These are phyloP conservation scores for Drosophila limbata DNA, from an alignment of 2,888 invertebrate species.

Conservation along the genomic window DNA sequence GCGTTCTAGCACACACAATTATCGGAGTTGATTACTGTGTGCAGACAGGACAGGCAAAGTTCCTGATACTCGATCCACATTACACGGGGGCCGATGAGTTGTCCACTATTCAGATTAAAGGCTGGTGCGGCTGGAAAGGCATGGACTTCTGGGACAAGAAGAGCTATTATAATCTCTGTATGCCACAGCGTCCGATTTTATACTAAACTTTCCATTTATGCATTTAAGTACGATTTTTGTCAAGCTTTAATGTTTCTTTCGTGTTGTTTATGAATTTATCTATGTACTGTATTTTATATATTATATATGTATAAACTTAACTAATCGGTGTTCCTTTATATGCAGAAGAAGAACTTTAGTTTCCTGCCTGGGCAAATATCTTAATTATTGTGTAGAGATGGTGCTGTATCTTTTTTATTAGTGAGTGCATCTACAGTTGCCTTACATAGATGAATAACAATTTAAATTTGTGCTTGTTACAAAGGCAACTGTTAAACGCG, in stretches of 20 bases:
- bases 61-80: constrained; percentile 99
- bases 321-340: not conserved
- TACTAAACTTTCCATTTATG: constrained; percentile 69
- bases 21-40: constrained; percentile 96
- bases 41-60: constrained; percentile 92
- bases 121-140: constrained; percentile 99
- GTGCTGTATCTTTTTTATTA: constrained; percentile 24
- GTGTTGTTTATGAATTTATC: constrained; percentile 45
- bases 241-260: constrained; percentile 38
- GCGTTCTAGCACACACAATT: constrained; percentile 98
- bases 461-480: constrained; percentile 23
- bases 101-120: constrained; percentile 90
- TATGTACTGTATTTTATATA: constrained; percentile 49
- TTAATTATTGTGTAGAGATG: not conserved
- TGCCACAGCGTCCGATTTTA: constrained; percentile 89
- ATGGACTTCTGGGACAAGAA: constrained; percentile 97
- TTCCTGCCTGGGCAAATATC: not conserved
- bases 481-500: constrained; percentile 1
- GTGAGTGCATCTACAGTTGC: constrained; percentile 6
- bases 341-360: not conserved
- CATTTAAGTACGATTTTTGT: constrained; percentile 43
- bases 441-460: constrained; percentile 14
- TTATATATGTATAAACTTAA: constrained; percentile 40
- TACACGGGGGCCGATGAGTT: constrained; percentile 96
- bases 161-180: constrained; percentile 98